A percentile compares a stretch with the other conserved stretches of the same genome.
Evolutionary conservation across 2,797 vertebrate genomes (phyloP).

Genomic region (Enteromius radiatus): DNA sequence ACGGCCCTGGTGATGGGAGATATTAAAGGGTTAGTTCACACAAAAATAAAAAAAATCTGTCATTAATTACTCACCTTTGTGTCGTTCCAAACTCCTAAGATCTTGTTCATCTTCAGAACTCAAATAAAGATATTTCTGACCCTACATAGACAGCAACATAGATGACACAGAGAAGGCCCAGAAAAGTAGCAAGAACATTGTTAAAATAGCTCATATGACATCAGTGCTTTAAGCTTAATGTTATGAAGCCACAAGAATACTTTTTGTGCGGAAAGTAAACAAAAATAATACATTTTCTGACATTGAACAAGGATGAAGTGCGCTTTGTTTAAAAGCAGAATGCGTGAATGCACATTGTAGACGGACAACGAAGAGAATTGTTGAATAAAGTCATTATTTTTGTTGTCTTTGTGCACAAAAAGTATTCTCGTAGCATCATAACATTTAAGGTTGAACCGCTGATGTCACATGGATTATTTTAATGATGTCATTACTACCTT

Average conservation of each 20-base stretch:
- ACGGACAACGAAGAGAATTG: not conserved
- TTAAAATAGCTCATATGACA: not conserved
- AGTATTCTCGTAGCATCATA: not conserved
- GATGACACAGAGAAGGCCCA: not conserved
- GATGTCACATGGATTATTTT: no score
- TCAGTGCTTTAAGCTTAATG: not conserved
- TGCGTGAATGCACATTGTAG: no score
- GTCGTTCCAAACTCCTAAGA: not conserved
- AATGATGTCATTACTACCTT: no score
- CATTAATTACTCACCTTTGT: not conserved
- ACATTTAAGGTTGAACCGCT: no score
- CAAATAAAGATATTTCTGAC: not conserved
- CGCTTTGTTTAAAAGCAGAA: no score
- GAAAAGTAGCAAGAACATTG: not conserved
- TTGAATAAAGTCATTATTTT: not conserved
- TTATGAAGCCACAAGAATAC: not conserved
- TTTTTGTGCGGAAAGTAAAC: not conserved
- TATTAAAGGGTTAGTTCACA: not conserved
- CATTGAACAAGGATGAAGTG: not conserved
- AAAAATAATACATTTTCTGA: not conserved
- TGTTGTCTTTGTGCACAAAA: not conserved
- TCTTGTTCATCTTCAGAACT: not conserved
- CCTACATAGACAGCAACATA: not conserved
- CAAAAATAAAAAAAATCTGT: not conserved
- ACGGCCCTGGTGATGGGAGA: constrained; percentile 80